Conservation (phyloP, 2,888 invertebrate species). For the Diarsia brunnea region DNA sequence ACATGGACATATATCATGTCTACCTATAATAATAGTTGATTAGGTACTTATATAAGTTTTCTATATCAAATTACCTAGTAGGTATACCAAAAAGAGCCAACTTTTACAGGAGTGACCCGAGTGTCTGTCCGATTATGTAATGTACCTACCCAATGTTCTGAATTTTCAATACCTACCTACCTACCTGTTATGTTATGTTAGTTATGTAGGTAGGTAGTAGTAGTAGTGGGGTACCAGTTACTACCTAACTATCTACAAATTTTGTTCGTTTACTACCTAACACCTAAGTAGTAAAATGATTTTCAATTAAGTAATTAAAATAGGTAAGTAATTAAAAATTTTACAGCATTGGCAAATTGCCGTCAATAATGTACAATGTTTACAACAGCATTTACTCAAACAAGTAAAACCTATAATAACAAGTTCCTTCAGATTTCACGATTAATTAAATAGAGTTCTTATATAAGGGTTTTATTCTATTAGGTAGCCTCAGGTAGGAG, state of each 20-base stretch:
- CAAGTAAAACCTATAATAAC: slow-evolving; percentile 22
- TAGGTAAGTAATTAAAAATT: not conserved
- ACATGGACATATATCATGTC: not conserved
- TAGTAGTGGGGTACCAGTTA: not conserved
- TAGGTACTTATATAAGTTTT: not conserved
- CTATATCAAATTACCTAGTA: not conserved
- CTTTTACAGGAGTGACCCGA: too few relatives aligned
- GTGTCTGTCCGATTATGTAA: too few relatives aligned
- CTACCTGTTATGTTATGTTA: too few relatives aligned
- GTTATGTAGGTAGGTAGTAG: too few relatives aligned
- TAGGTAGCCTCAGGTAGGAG: not conserved
- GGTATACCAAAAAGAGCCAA: too few relatives aligned
- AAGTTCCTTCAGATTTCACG: slow-evolving; percentile 22
- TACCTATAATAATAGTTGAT: not conserved
- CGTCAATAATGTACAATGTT: slow-evolving; percentile 33
- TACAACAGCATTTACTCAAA: slow-evolving; percentile 25
- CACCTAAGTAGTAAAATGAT: not conserved
- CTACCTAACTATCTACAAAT: too few relatives aligned
- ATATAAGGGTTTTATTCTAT: slow-evolving; percentile 20
- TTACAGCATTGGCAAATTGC: not conserved
- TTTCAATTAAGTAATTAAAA: slow-evolving; percentile 1
- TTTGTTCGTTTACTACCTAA: not conserved
- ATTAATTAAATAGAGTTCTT: slow-evolving; percentile 42
- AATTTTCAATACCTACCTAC: too few relatives aligned
- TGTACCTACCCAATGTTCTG: too few relatives aligned